Evolutionary conservation across 2,888 invertebrate genomes (phyloP).

Genomic region (Uloborus plumipes): DNA sequence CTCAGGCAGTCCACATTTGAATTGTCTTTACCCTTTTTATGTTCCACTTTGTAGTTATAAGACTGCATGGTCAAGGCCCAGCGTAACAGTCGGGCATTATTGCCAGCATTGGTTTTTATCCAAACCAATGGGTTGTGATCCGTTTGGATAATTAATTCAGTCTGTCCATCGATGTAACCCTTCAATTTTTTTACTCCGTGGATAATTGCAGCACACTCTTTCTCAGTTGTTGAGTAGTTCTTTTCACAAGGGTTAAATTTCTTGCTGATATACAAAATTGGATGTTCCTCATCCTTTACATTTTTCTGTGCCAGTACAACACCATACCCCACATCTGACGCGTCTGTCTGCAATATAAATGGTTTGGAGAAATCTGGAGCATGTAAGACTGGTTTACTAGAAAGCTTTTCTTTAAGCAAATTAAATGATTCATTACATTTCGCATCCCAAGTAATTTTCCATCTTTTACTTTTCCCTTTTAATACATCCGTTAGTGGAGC

Average conservation of each 20-base stretch:
- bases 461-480: conserved; percentile 1
- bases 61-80: conserved; percentile 7
- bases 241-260: not conserved
- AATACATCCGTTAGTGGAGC: conserved; percentile 21
- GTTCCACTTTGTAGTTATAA: not conserved
- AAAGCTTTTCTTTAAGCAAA: not conserved
- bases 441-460: not conserved
- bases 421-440: not conserved
- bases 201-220: conserved; percentile 3
- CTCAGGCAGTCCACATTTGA: conserved; percentile 5
- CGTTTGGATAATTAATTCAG: conserved; percentile 9
- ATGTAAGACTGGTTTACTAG: not conserved
- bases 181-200: conserved; percentile 5
- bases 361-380: not conserved
- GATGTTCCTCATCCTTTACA: not conserved
- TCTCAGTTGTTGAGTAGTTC: conserved; percentile 15
- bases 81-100: conserved; percentile 3
- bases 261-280: conserved; percentile 6
- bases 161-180: conserved; percentile 11
- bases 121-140: conserved; percentile 14
- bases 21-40: conserved; percentile 18
- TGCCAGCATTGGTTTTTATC: conserved; percentile 12
- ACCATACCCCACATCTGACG: not conserved
- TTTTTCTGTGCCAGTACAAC: not conserved
- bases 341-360: not conserved